A percentile compares a stretch with the other conserved stretches of the same genome.
These are phyloP conservation scores for Cantharis rustica DNA, from an alignment of 2,888 invertebrate genomes.

Conservation along the genomic window DNA sequence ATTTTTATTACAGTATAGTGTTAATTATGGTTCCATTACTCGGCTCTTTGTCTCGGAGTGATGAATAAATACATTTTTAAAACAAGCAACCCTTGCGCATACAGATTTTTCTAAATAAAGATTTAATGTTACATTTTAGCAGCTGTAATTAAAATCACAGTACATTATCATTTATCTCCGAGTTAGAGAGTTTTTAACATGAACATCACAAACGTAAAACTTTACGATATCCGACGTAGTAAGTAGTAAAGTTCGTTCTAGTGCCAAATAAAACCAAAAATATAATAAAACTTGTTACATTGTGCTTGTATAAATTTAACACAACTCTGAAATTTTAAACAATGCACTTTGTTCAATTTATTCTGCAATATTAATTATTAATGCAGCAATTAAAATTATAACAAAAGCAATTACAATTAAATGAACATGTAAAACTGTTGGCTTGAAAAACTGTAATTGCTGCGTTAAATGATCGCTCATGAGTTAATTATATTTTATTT, in stretches of 20 bases:
- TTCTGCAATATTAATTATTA: conserved; percentile 3
- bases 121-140: neutral
- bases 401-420: neutral
- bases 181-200: conserved; percentile 5
- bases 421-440: neutral
- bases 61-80: neutral
- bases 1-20: neutral
- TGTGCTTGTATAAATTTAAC: conserved; percentile 26
- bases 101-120: neutral
- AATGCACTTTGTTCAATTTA: conserved; percentile 8
- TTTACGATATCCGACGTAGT: conserved; percentile 14
- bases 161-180: neutral
- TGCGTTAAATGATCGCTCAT: neutral
- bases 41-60: neutral
- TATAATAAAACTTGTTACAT: conserved; percentile 25
- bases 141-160: neutral
- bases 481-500: neutral
- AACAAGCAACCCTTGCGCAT: neutral
- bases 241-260: conserved; percentile 15
- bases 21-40: neutral
- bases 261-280: conserved; percentile 22
- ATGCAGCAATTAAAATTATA: neutral
- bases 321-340: conserved; percentile 9
- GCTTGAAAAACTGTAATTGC: neutral
- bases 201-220: conserved; percentile 11